phyloP scores from a whole-genome alignment of 2,888 invertebrate species.

The Drosophila putrida region DNA sequence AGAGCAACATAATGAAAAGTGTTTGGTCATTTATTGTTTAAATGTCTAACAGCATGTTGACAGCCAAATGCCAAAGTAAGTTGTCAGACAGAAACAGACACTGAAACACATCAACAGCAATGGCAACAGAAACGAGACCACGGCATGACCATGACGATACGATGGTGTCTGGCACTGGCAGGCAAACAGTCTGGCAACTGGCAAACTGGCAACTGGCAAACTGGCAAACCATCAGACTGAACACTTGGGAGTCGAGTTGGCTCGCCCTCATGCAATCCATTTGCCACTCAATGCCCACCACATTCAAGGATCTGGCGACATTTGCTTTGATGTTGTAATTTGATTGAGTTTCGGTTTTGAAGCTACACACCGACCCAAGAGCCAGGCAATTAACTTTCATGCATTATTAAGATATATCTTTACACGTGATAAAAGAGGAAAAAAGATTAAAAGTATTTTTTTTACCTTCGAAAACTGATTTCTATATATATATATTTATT shows the following conservation, averaged over 20 bases:
- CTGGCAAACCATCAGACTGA: slow-evolving; percentile 18
- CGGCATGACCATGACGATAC: slow-evolving; percentile 56
- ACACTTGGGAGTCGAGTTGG: slow-evolving; percentile 15
- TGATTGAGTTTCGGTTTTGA: slow-evolving; percentile 63
- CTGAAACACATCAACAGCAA: slow-evolving; percentile 15
- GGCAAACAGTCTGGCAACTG: slow-evolving; percentile 32
- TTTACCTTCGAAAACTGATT: not conserved
- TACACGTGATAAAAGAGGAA: not conserved
- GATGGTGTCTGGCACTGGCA: slow-evolving; percentile 56
- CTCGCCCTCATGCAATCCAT: slow-evolving; percentile 18
- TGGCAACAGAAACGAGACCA: slow-evolving; percentile 49
- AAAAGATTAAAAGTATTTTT: not conserved
- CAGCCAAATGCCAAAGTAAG: slow-evolving; percentile 81
- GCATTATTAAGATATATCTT: slow-evolving; percentile 11
- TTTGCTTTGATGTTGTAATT: slow-evolving; percentile 74
- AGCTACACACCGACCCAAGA: slow-evolving; percentile 9
- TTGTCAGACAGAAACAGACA: slow-evolving; percentile 70
- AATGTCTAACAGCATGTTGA: slow-evolving; percentile 80
- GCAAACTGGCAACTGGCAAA: slow-evolving; percentile 18
- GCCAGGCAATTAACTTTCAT: slow-evolving; percentile 30
- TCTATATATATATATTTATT: not conserved
- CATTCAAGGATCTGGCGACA: slow-evolving; percentile 52
- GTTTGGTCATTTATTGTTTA: slow-evolving; percentile 80
- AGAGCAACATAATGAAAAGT: slow-evolving; percentile 80
- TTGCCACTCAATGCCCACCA: slow-evolving; percentile 19